Evolutionary conservation across 2,888 invertebrate species (phyloP).

Genomic region (Entomobrya multifasciata): DNA sequence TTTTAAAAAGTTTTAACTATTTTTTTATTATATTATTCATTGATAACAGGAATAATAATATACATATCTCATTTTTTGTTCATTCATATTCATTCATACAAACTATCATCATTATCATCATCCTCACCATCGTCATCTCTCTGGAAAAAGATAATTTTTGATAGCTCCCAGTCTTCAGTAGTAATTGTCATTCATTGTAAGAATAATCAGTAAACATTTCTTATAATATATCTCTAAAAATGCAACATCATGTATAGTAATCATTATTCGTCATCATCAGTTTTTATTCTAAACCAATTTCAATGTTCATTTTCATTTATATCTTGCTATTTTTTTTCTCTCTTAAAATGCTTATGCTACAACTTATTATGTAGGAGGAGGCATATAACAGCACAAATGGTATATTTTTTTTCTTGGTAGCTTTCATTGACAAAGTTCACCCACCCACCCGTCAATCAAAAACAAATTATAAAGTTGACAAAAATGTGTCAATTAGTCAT

Average conservation of each 20-base stretch:
- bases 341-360: too few species aligned
- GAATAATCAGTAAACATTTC: too few species aligned
- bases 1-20: too few species aligned
- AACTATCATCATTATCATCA: not conserved
- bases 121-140: too few species aligned
- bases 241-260: too few species aligned
- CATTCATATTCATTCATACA: conserved; percentile 20
- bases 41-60: not conserved
- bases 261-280: too few species aligned
- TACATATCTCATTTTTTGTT: conserved; percentile 11
- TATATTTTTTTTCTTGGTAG: not conserved
- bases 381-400: conserved; percentile 8
- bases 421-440: not conserved
- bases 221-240: not conserved
- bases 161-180: conserved; percentile 60
- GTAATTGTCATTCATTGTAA: conserved; percentile 60
- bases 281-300: too few species aligned
- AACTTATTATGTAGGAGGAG: not conserved
- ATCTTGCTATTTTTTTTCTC: too few species aligned
- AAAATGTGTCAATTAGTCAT: not conserved
- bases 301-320: too few species aligned
- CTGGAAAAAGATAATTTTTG: not conserved
- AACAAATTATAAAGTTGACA: not conserved
- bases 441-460: not conserved
- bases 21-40: too few species aligned